Base-by-base conservation (phyloP, 2,888 invertebrate genomes). In the Rhimphoctona megacephalus region DNA sequence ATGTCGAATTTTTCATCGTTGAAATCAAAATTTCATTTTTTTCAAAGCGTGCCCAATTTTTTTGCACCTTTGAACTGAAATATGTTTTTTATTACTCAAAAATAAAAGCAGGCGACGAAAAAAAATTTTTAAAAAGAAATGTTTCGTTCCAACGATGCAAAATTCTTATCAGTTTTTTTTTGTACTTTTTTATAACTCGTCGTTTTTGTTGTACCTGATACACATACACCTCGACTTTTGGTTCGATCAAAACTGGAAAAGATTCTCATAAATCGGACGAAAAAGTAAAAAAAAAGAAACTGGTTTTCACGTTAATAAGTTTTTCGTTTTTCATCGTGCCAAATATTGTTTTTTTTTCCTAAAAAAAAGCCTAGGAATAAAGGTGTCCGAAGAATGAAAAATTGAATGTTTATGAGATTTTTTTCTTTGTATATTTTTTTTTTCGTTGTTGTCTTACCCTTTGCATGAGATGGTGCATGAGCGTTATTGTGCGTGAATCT, bases 401-500 rank as follows among this genome's bases (percentile, higher is more conserved):
- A 43, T 14, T 14, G 14, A 43, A 43, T 2, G 39, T 14, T 43
- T 9, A 30, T 22, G 36, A 19, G n/a, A 14, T 17, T 46, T 25
- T 52, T 36, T 36, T 22, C n/a, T 73, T 52, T 36, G 14, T 54
- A n/a, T 52, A 14, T 36, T 73, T 22, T 33, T 52, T 11, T 52
- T 33, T 46, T 72, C 1, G 33, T 76, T 64, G 43, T 64, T 77
- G 11, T 25, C 54, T 76, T 70, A 33, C 25, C 80, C 69, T 22
- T 61, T 81, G 87, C 87, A 89, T 85, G 87, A 86, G 78, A 39
- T 61, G 30, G 67, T 89, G 90, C 90, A 90, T 90, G 90, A 88
- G 89, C 88, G 88, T 90, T 88, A 90, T 89, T 88, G 90, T 89
- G 89, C 87, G 89, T 87, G 89, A 87, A 73, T 84, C 76, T 85